A percentile compares a stretch with the other conserved stretches of the same genome.
Evolutionary conservation across 1,140 invertebrate species (phyloP).

Genomic region (Ganaspis sp.): DNA sequence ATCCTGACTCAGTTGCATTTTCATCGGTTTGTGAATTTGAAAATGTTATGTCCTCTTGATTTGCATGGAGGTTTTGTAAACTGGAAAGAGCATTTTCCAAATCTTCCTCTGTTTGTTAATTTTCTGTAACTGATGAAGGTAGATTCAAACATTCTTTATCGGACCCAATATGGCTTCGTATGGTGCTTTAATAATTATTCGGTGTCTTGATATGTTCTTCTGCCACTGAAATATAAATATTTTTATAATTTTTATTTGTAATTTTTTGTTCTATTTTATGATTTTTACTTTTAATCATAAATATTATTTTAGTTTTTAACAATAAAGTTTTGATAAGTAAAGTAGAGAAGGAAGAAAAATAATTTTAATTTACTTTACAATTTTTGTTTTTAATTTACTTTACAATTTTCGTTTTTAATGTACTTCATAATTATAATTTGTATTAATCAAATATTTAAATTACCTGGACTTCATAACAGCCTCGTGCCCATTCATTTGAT

Average conservation of each 20-base stretch:
- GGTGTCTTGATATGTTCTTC: constrained; percentile 24
- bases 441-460: background rate
- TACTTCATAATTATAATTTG: too few relatives aligned
- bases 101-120: background rate
- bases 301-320: too few relatives aligned
- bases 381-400: background rate
- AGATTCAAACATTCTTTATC: background rate
- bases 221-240: constrained; percentile 10
- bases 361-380: too few relatives aligned
- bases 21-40: background rate
- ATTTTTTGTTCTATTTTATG: background rate
- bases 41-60: background rate
- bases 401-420: too few relatives aligned
- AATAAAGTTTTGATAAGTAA: too few relatives aligned
- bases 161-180: constrained; percentile 10
- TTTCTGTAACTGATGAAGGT: background rate
- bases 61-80: background rate
- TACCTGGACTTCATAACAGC: constrained; percentile 26
- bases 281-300: too few relatives aligned
- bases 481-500: background rate
- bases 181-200: background rate
- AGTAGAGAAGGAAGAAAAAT: too few relatives aligned
- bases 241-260: background rate
- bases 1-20: background rate
- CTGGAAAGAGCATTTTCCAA: background rate